phyloP scores from a whole-genome alignment of 2,888 invertebrate species.

The Apamea epomidion region DNA sequence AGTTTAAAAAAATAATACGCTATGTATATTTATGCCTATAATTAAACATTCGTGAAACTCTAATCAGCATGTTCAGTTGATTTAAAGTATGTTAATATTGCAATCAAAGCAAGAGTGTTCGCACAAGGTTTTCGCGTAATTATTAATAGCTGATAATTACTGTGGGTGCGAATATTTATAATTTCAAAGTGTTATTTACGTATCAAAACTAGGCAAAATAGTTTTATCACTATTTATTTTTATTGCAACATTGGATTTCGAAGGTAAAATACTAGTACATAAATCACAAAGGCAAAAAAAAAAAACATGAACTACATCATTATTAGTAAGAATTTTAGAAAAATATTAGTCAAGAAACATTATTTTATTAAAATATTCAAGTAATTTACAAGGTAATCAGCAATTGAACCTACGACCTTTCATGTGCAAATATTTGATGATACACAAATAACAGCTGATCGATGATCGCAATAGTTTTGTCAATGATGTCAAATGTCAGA shows the following conservation, averaged over 20 bases:
- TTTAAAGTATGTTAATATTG: constrained; percentile 43
- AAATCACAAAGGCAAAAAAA: background rate
- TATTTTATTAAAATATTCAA: background rate
- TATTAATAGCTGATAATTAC: constrained; percentile 42
- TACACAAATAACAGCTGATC: constrained; percentile 53
- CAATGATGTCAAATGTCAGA: constrained; percentile 64
- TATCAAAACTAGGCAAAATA: constrained; percentile 22
- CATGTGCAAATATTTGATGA: constrained; percentile 58
- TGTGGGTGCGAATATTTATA: constrained; percentile 27
- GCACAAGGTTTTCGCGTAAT: constrained; percentile 28
- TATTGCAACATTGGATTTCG: background rate
- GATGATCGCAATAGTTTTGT: constrained; percentile 58
- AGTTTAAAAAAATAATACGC: background rate
- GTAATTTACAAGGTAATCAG: constrained; percentile 41
- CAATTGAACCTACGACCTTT: constrained; percentile 56
- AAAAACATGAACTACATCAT: background rate
- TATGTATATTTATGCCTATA: background rate
- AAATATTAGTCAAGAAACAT: constrained; percentile 4
- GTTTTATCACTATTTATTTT: constrained; percentile 5
- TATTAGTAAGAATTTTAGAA: background rate
- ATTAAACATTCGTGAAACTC: constrained; percentile 7
- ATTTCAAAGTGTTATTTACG: constrained; percentile 36
- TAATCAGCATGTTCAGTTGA: constrained; percentile 29
- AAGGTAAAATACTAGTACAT: constrained; percentile 4
- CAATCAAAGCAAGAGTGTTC: constrained; percentile 33